phyloP scores from a whole-genome alignment of 2,113 vertebrate genomes.

The Rhea americana region DNA sequence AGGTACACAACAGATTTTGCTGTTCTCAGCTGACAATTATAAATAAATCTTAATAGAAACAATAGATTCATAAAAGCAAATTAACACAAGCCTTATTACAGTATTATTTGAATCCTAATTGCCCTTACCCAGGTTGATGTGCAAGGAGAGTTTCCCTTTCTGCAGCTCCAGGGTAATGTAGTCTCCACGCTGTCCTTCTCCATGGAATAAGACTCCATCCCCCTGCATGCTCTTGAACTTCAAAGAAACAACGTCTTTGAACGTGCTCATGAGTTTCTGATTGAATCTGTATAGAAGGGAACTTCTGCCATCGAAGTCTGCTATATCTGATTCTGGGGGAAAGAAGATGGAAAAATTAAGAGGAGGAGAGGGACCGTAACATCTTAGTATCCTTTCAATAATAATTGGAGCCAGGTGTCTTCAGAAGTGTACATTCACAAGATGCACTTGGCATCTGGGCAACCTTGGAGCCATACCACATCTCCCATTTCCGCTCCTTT shows the following conservation, averaged over 20 bases:
- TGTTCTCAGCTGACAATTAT: neutral
- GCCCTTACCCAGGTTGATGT: conserved; percentile 89
- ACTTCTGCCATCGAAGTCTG: conserved; percentile 95
- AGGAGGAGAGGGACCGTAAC: neutral
- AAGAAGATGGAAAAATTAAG: neutral
- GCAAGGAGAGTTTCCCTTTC: conserved; percentile 86
- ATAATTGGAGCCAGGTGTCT: neutral
- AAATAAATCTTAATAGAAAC: neutral
- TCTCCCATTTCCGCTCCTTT: neutral
- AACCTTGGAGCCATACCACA: neutral
- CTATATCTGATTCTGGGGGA: conserved; percentile 87
- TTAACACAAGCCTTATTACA: neutral
- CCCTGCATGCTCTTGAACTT: conserved; percentile 94
- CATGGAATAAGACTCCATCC: conserved; percentile 93
- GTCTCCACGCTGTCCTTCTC: conserved; percentile 94
- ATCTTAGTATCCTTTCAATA: neutral
- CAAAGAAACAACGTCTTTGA: conserved; percentile 96
- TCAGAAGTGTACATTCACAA: neutral
- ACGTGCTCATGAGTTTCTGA: conserved; percentile 96
- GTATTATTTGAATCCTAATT: neutral
- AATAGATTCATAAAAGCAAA: neutral
- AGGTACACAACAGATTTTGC: neutral
- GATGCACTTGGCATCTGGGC: rapidly evolving
- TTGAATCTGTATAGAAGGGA: conserved; percentile 97
- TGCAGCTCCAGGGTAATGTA: conserved; percentile 95